Evolutionary conservation across 35 echinoderm and acorn worm species (phyloP).

Genomic region (Ophioderma brevispina): DNA sequence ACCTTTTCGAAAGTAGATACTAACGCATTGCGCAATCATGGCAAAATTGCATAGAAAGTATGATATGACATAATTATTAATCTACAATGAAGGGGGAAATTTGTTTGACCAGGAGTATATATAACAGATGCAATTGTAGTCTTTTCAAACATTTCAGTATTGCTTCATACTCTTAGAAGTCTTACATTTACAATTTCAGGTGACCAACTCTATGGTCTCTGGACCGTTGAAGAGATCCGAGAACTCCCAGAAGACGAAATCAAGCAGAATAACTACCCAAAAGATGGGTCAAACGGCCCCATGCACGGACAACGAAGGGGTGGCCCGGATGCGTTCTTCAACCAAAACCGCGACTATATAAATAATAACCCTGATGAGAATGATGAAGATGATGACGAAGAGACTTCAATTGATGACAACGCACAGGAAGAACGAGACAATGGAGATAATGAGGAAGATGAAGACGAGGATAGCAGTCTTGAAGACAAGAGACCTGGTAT

Average conservation of each 20-base stretch:
- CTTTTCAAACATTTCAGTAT: no score
- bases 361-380: background rate
- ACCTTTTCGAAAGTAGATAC: no score
- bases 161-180: no score
- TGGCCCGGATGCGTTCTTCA: background rate
- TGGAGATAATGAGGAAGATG: conserved; percentile 36
- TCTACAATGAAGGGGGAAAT: no score
- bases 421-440: conserved; percentile 3
- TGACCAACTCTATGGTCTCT: conserved; percentile 81
- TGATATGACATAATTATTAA: no score
- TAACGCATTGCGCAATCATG: no score
- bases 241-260: conserved; percentile 28
- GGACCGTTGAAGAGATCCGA: conserved; percentile 80
- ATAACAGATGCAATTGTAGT: no score
- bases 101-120: no score
- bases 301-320: background rate
- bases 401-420: background rate
- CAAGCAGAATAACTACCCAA: background rate
- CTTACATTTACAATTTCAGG: background rate
- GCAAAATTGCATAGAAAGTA: no score
- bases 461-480: conserved; percentile 24
- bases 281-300: background rate
- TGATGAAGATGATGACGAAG: conserved; percentile 50
- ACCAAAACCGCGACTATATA: background rate
- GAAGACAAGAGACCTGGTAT: background rate